A percentile compares a stretch with the other conserved stretches of the same genome.
Conservation (phyloP, 2,888 invertebrate genomes). For the Mongoloraphidia duomilia region DNA sequence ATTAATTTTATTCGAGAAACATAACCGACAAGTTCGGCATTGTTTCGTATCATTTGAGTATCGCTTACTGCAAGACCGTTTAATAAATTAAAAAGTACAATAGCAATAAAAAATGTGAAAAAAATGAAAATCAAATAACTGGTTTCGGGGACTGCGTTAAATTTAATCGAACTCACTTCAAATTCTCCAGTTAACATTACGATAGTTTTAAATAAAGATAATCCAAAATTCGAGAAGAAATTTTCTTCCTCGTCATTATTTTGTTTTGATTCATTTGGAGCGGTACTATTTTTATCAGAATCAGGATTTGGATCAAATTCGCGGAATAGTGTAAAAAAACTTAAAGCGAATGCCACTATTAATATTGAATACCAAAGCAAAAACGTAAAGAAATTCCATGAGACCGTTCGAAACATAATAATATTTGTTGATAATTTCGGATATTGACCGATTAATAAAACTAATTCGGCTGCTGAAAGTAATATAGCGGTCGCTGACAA, state of each 20-base stretch:
- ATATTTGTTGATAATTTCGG: conserved; percentile 68
- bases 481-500: conserved; percentile 60
- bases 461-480: conserved; percentile 60
- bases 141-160: conserved; percentile 48
- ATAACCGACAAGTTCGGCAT: conserved; percentile 65
- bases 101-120: conserved; percentile 71
- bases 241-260: conserved; percentile 43
- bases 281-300: conserved; percentile 16
- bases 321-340: conserved; percentile 65
- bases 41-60: conserved; percentile 59
- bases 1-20: conserved; percentile 57
- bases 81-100: conserved; percentile 66
- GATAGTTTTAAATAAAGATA: conserved; percentile 66
- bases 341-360: conserved; percentile 66
- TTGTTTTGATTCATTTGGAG: conserved; percentile 19
- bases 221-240: conserved; percentile 53
- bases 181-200: conserved; percentile 81
- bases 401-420: conserved; percentile 70
- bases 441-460: conserved; percentile 64
- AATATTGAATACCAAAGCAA: conserved; percentile 66
- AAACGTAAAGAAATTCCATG: conserved; percentile 65
- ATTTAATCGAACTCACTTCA: conserved; percentile 65
- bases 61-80: conserved; percentile 79
- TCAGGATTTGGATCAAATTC: conserved; percentile 22
- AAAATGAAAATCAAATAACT: conserved; percentile 64